These are phyloP conservation scores for Orientallactaga sibirica DNA, from an alignment of 2,797 vertebrate genomes.

Conservation along the genomic window DNA sequence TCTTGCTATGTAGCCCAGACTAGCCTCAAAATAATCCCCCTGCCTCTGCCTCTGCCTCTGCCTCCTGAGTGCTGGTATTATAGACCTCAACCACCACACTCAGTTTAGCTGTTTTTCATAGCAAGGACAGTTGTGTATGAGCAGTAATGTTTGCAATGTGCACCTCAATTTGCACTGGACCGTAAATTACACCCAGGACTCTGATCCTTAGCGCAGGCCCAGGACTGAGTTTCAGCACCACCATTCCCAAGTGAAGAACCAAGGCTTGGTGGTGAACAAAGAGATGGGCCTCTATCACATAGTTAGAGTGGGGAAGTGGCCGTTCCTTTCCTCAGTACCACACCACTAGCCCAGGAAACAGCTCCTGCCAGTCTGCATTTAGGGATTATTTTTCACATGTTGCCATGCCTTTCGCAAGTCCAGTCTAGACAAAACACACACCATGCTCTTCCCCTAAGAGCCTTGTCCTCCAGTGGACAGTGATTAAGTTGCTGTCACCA, in stretches of 20 bases:
- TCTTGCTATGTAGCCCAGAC: not conserved
- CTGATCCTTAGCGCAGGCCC: not conserved
- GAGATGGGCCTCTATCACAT: not conserved
- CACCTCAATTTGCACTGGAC: not conserved
- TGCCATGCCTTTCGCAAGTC: not conserved
- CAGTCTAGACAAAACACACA: not conserved
- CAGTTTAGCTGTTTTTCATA: not conserved
- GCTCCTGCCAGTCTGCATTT: fast-evolving
- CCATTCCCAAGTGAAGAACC: not conserved
- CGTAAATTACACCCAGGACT: not conserved
- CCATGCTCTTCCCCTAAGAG: not conserved
- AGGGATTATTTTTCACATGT: not conserved
- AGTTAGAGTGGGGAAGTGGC: not conserved
- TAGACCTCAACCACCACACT: not conserved
- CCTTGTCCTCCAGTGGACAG: not conserved
- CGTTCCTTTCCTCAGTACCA: not conserved
- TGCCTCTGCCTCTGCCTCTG: no score
- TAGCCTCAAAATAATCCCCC: not conserved
- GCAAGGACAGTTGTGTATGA: not conserved
- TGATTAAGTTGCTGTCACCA: not conserved
- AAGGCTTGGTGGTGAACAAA: not conserved
- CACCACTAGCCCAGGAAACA: not conserved
- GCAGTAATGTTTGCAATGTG: not conserved
- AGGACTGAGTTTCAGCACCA: not conserved
- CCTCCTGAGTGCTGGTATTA: not conserved